phyloP scores from a whole-genome alignment of 2,888 invertebrate species.

The Chaitophorus viminalis region DNA sequence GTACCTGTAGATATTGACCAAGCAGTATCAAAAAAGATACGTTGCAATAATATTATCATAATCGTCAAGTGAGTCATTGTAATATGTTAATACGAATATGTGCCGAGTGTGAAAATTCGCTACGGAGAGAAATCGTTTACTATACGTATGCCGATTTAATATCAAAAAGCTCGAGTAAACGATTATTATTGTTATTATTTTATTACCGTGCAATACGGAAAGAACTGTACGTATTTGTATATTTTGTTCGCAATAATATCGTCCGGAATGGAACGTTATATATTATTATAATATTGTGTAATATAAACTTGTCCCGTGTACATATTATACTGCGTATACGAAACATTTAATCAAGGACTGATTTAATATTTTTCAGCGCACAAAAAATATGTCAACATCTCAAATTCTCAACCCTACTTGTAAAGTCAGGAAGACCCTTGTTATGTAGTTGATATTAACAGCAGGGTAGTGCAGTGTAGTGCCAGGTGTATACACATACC shows the following conservation, averaged over 20 bases:
- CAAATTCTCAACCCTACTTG: constrained; percentile 39
- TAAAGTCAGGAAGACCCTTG: constrained; percentile 30
- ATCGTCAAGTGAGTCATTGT: too few species aligned
- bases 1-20: too few species aligned
- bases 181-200: background rate
- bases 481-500: background rate
- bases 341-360: background rate
- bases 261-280: background rate
- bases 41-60: too few species aligned
- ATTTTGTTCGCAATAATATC: too few species aligned
- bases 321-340: too few species aligned
- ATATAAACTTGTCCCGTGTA: background rate
- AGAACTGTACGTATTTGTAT: too few species aligned
- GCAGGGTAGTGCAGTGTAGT: background rate
- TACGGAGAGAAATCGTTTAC: too few species aligned
- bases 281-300: too few species aligned
- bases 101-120: too few species aligned
- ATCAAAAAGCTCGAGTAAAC: background rate
- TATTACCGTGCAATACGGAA: too few species aligned
- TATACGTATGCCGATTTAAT: background rate
- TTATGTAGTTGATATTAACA: constrained; percentile 1
- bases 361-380: background rate
- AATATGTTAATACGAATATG: too few species aligned
- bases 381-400: constrained; percentile 23
- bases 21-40: too few species aligned